Evolutionary conservation across 2,797 vertebrate species (phyloP).

Genomic region (Naso thynnoides): DNA sequence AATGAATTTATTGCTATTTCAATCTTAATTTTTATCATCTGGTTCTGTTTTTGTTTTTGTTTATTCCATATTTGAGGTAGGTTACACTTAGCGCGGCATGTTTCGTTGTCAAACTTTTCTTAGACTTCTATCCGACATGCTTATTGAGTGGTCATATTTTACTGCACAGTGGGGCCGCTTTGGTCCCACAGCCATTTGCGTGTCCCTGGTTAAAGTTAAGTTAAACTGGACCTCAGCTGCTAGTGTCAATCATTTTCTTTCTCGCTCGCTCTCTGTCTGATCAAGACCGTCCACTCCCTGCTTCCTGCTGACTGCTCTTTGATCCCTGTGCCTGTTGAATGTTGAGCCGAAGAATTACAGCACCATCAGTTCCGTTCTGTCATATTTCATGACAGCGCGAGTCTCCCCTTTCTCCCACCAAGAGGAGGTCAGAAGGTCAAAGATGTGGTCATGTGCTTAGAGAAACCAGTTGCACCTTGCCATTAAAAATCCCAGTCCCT

Average conservation of each 20-base stretch:
- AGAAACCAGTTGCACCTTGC: conserved; percentile 15
- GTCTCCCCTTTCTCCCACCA: conserved; percentile 23
- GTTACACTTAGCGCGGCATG: background rate
- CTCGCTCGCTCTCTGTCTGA: conserved; percentile 18
- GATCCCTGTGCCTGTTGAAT: conserved; percentile 53
- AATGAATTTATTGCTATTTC: conserved; percentile 31
- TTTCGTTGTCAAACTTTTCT: conserved; percentile 44
- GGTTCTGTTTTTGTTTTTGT: conserved; percentile 22
- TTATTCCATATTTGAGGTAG: conserved; percentile 13
- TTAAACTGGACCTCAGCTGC: conserved; percentile 65
- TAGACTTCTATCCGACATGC: conserved; percentile 28
- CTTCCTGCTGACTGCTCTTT: conserved; percentile 52
- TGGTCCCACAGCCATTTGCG: conserved; percentile 30
- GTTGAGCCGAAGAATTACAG: conserved; percentile 45
- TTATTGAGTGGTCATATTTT: conserved; percentile 50
- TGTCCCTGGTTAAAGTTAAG: conserved; percentile 38
- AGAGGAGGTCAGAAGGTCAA: conserved; percentile 39
- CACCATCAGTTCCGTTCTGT: conserved; percentile 56
- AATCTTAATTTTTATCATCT: conserved; percentile 31
- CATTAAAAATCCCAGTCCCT: background rate
- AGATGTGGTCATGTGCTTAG: conserved; percentile 10
- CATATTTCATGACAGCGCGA: conserved; percentile 49
- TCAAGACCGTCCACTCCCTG: conserved; percentile 19
- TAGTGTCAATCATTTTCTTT: conserved; percentile 58
- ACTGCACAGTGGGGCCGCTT: conserved; percentile 28